Conservation (phyloP, 2,888 invertebrate genomes). For the Corbicula japonica region DNA sequence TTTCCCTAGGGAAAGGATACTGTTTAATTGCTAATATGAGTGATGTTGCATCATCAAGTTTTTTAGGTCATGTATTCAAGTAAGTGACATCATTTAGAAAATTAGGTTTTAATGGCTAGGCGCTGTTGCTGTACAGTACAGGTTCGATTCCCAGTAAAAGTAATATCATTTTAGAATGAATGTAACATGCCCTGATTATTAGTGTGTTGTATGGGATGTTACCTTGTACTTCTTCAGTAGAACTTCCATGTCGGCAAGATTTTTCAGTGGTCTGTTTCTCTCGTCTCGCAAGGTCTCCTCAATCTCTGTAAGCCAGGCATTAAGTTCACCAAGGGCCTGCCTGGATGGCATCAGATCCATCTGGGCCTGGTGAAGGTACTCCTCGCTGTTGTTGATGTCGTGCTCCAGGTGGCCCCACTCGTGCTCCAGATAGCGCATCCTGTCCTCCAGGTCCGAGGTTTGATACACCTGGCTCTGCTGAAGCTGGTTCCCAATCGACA, state of each 20-base stretch:
- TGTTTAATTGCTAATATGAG: too few relatives aligned
- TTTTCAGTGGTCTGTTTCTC: conserved; percentile 70
- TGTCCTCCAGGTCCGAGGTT: conserved; percentile 72
- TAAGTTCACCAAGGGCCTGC: conserved; percentile 83
- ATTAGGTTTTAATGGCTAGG: too few relatives aligned
- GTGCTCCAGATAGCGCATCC: conserved; percentile 77
- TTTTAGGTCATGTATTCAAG: too few relatives aligned
- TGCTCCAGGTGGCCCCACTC: conserved; percentile 82
- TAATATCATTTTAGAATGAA: too few relatives aligned
- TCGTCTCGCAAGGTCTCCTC: conserved; percentile 78
- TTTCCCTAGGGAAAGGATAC: too few relatives aligned
- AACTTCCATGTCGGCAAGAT: conserved; percentile 80
- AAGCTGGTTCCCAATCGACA: conserved; percentile 80
- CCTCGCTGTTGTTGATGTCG: conserved; percentile 80
- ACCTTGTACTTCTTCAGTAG: conserved; percentile 84
- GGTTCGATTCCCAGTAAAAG: too few relatives aligned
- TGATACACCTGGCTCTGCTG: conserved; percentile 75
- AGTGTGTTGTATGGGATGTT: too few relatives aligned
- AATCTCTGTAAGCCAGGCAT: conserved; percentile 81
- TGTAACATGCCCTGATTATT: too few relatives aligned
- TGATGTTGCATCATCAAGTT: too few relatives aligned
- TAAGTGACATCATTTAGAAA: too few relatives aligned
- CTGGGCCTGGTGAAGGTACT: conserved; percentile 82
- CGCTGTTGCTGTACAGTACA: too few relatives aligned
- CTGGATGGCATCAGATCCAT: conserved; percentile 85